These are phyloP conservation scores for Artemia sinica DNA, from an alignment of 2,888 invertebrate species.

Conservation along the genomic window DNA sequence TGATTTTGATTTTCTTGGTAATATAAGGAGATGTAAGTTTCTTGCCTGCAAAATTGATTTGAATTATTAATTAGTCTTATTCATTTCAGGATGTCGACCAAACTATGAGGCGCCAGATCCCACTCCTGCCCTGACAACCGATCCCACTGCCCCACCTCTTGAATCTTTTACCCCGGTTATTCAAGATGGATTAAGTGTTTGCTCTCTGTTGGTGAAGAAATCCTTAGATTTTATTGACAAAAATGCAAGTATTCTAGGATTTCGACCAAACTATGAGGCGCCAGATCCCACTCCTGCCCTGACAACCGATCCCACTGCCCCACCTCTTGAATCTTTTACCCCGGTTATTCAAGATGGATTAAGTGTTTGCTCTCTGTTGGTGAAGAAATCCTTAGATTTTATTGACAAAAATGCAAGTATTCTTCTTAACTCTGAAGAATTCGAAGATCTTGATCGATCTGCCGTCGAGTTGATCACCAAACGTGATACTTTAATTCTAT, in stretches of 20 bases:
- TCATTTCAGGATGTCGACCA: no score
- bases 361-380: slow-evolving; percentile 41
- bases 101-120: slow-evolving; percentile 21
- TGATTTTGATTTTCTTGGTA: no score
- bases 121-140: slow-evolving; percentile 34
- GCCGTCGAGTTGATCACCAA: slow-evolving; percentile 47
- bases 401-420: slow-evolving; percentile 41
- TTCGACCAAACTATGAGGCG: slow-evolving; percentile 18
- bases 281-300: slow-evolving; percentile 32
- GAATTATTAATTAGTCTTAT: slow-evolving; percentile 24
- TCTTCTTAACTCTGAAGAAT: slow-evolving; percentile 39
- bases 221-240: slow-evolving; percentile 46
- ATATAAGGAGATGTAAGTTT: no score
- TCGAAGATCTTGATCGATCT: slow-evolving; percentile 44
- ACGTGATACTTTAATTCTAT: slow-evolving; percentile 47
- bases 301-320: slow-evolving; percentile 37
- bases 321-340: slow-evolving; percentile 32
- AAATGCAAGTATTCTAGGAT: slow-evolving; percentile 36
- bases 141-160: slow-evolving; percentile 37
- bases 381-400: slow-evolving; percentile 46
- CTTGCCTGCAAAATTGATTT: no score
- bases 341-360: slow-evolving; percentile 21
- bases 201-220: slow-evolving; percentile 46
- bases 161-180: slow-evolving; percentile 28
- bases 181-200: slow-evolving; percentile 29